Conservation (phyloP, 1,140 invertebrate species). For the Lasioglossum baleicum region DNA sequence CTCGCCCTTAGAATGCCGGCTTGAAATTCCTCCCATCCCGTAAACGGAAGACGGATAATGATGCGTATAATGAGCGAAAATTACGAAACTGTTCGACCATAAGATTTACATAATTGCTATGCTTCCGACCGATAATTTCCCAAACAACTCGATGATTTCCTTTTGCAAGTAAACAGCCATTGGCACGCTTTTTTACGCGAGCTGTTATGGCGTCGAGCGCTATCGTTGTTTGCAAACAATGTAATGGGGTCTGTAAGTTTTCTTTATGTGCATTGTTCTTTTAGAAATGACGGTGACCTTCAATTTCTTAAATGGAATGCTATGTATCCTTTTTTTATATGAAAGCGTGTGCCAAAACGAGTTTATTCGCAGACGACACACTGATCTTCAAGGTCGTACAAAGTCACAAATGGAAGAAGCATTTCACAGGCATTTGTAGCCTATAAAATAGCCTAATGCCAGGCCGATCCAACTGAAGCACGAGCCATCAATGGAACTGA, state of each 20-base stretch:
- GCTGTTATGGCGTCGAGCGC: too few relatives aligned
- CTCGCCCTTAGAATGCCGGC: background rate
- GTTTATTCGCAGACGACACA: too few relatives aligned
- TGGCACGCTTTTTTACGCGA: background rate
- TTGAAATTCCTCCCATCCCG: slow-evolving; percentile 30
- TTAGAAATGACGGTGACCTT: too few relatives aligned
- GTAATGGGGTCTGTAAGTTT: too few relatives aligned
- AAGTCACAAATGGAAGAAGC: too few relatives aligned
- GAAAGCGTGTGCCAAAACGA: too few relatives aligned
- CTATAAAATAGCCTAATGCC: background rate
- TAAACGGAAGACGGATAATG: slow-evolving; percentile 42
- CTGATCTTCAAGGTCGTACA: too few relatives aligned
- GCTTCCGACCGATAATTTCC: slow-evolving; percentile 12
- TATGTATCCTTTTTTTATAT: too few relatives aligned
- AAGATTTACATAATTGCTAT: slow-evolving; percentile 50
- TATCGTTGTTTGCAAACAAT: too few relatives aligned
- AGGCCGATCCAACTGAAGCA: background rate
- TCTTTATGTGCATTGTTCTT: too few relatives aligned
- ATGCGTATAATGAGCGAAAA: slow-evolving; percentile 30
- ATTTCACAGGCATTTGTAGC: too few relatives aligned
- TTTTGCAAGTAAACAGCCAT: background rate
- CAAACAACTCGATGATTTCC: background rate
- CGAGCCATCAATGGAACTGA: slow-evolving; percentile 1
- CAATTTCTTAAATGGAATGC: too few relatives aligned
- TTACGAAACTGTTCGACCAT: slow-evolving; percentile 25